Percentiles rank a stretch among this genome's conserved stretches.
Evolutionary conservation across 1,140 invertebrate genomes (phyloP).

Genomic region (Drosophila leontia): DNA sequence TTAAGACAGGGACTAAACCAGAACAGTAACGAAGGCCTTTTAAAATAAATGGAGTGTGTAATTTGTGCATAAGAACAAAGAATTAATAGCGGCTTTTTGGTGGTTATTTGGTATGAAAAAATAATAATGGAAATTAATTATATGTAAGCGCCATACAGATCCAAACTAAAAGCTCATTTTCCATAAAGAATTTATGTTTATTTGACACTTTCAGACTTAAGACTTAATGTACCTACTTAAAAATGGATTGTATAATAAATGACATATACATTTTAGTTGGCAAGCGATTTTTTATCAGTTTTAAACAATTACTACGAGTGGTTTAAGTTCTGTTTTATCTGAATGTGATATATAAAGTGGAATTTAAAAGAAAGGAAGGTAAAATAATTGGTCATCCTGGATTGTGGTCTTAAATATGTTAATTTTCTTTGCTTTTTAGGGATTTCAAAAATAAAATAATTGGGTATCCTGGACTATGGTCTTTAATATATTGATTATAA

Average conservation of each 20-base stretch:
- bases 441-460: no score
- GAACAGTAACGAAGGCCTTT: conserved; percentile 61
- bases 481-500: no score
- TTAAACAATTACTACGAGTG: background rate
- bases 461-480: no score
- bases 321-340: no score
- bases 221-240: background rate
- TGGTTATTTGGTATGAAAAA: conserved; percentile 1
- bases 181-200: background rate
- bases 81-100: background rate
- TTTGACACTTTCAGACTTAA: background rate
- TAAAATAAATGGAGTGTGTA: conserved; percentile 38
- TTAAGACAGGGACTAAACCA: conserved; percentile 23
- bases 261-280: background rate
- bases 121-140: conserved; percentile 1
- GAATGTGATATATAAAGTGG: no score
- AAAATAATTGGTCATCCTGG: no score
- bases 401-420: no score
- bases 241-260: conserved; percentile 12
- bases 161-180: conserved; percentile 1
- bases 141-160: background rate
- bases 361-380: no score
- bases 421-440: no score
- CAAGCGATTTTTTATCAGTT: no score
- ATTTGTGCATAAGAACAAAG: conserved; percentile 25